phyloP scores from a whole-genome alignment of 1,140 invertebrate species.

The Halyomorpha halys region DNA sequence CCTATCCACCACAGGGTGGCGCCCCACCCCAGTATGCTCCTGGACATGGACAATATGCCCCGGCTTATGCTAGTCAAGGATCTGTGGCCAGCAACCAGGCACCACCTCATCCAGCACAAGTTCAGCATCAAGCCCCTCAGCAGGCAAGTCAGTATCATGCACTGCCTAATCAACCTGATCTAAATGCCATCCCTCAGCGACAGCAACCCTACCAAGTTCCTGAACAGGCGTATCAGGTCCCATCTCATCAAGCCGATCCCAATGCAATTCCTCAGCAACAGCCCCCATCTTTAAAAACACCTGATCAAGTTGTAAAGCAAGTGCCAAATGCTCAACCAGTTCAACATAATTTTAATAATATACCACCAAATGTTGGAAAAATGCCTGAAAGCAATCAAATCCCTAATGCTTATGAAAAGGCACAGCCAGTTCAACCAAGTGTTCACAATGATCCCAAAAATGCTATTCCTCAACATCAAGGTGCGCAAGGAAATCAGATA shows the following conservation, averaged over 20 bases:
- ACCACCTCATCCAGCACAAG: slow-evolving; percentile 29
- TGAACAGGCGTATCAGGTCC: slow-evolving; percentile 31
- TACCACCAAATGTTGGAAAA: slow-evolving; percentile 7
- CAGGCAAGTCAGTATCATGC: slow-evolving; percentile 26
- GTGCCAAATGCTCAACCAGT: not conserved
- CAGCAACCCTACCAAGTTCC: slow-evolving; percentile 36
- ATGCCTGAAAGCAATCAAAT: slow-evolving; percentile 3
- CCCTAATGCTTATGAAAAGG: not conserved
- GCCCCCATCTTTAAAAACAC: slow-evolving; percentile 14
- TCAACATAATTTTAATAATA: slow-evolving; percentile 7
- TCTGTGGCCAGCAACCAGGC: slow-evolving; percentile 25
- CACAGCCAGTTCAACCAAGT: too few species aligned
- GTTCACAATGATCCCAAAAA: too few species aligned
- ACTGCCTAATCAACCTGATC: slow-evolving; percentile 23
- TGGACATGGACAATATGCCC: slow-evolving; percentile 31
- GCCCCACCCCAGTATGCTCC: slow-evolving; percentile 24
- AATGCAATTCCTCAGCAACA: slow-evolving; percentile 22
- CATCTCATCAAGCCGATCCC: slow-evolving; percentile 15
- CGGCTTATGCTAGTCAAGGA: slow-evolving; percentile 30
- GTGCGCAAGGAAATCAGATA: too few species aligned
- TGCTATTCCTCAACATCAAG: too few species aligned
- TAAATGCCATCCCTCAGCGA: slow-evolving; percentile 27
- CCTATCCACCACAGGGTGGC: slow-evolving; percentile 27
- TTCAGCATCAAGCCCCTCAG: slow-evolving; percentile 25
- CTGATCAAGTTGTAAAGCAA: slow-evolving; percentile 4